A percentile compares a stretch with the other conserved stretches of the same genome.
Conservation (phyloP, 2,888 invertebrate species). For the Tipula helvola region DNA sequence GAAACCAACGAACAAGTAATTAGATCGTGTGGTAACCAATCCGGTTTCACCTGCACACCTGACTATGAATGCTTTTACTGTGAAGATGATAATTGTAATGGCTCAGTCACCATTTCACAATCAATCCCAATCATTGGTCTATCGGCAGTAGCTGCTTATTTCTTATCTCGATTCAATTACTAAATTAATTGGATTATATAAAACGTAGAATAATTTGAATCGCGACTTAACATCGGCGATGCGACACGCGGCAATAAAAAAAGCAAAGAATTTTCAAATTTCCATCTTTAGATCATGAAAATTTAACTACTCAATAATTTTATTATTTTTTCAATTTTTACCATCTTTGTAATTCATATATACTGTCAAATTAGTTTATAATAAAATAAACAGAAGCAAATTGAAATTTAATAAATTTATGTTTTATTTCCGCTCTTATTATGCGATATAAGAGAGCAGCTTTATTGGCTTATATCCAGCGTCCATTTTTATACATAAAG, state of each 20-base stretch:
- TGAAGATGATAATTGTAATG: not conserved
- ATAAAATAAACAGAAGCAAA: not conserved
- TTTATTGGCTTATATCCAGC: too few species aligned
- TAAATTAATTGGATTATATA: not conserved
- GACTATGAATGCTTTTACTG: not conserved
- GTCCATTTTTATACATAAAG: too few species aligned
- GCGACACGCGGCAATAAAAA: not conserved
- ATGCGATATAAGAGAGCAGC: too few species aligned
- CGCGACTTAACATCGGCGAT: not conserved
- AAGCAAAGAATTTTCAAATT: not conserved
- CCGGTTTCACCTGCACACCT: not conserved
- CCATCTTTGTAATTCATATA: not conserved
- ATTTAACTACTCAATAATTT: not conserved
- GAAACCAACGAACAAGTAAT: not conserved
- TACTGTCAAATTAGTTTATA: not conserved
- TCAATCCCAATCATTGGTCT: not conserved
- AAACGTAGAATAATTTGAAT: not conserved
- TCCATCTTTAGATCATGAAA: not conserved
- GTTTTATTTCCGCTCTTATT: too few species aligned
- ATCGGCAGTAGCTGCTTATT: not conserved
- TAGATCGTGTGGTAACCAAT: not conserved
- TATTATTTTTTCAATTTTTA: not conserved
- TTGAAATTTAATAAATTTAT: not conserved
- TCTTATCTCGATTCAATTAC: not conserved
- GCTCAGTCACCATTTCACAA: not conserved